phyloP scores from a whole-genome alignment of 2,113 vertebrate genomes.

The human (Homo sapiens) region DNA sequence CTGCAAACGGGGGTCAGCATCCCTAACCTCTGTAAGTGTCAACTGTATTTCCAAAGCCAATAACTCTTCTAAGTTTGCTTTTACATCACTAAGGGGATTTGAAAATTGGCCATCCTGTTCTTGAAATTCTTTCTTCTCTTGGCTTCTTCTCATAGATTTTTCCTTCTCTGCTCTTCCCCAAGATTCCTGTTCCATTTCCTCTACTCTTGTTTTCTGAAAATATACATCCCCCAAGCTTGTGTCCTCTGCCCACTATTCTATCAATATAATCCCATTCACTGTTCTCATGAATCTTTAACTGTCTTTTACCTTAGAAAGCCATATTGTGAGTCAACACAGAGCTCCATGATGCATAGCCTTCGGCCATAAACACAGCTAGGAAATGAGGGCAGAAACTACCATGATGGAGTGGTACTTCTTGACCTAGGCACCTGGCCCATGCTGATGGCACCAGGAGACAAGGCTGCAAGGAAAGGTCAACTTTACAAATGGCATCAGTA shows the following conservation, averaged over 20 bases:
- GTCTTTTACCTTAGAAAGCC: not conserved
- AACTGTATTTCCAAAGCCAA: not conserved
- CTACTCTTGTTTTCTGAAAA: not conserved
- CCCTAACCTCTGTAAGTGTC: not conserved
- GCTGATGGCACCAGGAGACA: not conserved
- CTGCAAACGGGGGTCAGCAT: not conserved
- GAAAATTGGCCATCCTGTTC: not conserved
- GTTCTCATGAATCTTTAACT: not conserved
- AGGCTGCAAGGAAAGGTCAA: not conserved
- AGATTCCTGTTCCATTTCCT: not conserved
- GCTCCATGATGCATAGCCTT: not conserved
- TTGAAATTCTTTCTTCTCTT: not conserved
- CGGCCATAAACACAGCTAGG: not conserved
- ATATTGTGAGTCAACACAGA: not conserved
- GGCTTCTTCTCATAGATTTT: not conserved
- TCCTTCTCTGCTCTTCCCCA: not conserved
- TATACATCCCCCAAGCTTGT: rapidly evolving
- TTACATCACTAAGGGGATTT: not conserved
- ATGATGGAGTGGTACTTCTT: not conserved
- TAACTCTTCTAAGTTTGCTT: not conserved
- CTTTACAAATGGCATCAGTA: too few relatives aligned
- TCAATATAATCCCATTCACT: not conserved
- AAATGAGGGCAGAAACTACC: not conserved
- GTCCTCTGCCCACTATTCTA: not conserved
- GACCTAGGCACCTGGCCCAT: not conserved